Conservation (phyloP, 2,797 vertebrate genomes). For the Chelmon rostratus region DNA sequence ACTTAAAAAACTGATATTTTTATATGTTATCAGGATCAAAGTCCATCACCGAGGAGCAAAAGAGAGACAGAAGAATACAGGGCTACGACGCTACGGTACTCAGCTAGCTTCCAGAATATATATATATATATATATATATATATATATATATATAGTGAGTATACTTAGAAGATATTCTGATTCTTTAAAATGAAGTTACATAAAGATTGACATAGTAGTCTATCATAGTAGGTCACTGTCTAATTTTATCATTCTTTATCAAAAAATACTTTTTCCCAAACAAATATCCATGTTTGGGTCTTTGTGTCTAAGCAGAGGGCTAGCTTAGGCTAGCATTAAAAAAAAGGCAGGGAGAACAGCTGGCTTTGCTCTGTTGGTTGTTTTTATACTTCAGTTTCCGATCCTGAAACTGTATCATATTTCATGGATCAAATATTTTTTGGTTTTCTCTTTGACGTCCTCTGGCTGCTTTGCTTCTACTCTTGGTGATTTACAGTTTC, state of each 20-base stretch:
- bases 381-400: background rate
- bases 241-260: background rate
- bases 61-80: background rate
- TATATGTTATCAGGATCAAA: conserved; percentile 25
- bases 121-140: background rate
- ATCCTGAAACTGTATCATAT: no score
- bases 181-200: background rate
- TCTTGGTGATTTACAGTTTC: no score
- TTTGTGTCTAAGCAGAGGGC: background rate
- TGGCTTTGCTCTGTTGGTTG: background rate
- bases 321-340: background rate
- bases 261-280: background rate
- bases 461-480: no score
- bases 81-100: background rate
- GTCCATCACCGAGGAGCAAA: background rate
- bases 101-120: background rate
- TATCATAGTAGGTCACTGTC: no score
- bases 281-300: background rate
- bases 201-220: background rate
- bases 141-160: background rate
- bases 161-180: background rate
- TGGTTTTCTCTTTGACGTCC: no score
- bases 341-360: background rate
- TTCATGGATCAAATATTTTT: no score
- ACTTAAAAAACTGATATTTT: conserved; percentile 15